A percentile compares a stretch with the other conserved stretches of the same genome.
Conservation (phyloP, 1,140 invertebrate genomes). For the Neocloeon triangulifer region DNA sequence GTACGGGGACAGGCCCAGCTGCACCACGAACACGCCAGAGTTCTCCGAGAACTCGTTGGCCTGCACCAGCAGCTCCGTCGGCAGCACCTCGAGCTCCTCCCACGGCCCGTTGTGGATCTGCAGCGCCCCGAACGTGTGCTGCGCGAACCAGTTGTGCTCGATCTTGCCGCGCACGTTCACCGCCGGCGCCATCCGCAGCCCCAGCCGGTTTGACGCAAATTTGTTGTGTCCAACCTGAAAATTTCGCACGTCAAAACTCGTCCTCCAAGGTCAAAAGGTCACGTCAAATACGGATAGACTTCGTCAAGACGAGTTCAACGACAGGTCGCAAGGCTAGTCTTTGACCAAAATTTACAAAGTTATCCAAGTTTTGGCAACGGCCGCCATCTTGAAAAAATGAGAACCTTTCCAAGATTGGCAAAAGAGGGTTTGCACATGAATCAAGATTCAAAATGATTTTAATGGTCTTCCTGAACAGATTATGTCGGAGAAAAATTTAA, state of each 20-base stretch:
- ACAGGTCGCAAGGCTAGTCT: too few species aligned
- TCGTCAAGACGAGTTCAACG: too few species aligned
- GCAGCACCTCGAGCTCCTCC: conserved; percentile 37
- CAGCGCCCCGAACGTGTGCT: conserved; percentile 60
- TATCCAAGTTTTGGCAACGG: too few species aligned
- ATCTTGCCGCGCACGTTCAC: conserved; percentile 57
- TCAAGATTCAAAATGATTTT: too few species aligned
- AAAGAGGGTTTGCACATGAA: too few species aligned
- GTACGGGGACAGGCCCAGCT: conserved; percentile 68
- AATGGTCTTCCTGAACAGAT: too few species aligned
- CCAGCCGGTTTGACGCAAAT: conserved; percentile 55
- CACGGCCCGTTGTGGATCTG: conserved; percentile 62
- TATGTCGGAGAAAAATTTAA: conserved; percentile 9
- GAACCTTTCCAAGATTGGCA: too few species aligned
- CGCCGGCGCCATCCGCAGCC: conserved; percentile 59
- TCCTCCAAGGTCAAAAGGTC: too few species aligned
- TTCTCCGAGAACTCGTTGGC: conserved; percentile 81
- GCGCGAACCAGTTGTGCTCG: conserved; percentile 70
- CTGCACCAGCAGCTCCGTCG: conserved; percentile 48
- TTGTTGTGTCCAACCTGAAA: conserved; percentile 69
- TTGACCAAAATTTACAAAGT: too few species aligned
- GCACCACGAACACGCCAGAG: conserved; percentile 65
- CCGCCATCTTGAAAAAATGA: too few species aligned
- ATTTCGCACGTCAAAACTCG: too few species aligned
- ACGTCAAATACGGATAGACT: too few species aligned